Evolutionary conservation across 2,113 vertebrate species (phyloP).

Genomic region (Centropus bengalensis): DNA sequence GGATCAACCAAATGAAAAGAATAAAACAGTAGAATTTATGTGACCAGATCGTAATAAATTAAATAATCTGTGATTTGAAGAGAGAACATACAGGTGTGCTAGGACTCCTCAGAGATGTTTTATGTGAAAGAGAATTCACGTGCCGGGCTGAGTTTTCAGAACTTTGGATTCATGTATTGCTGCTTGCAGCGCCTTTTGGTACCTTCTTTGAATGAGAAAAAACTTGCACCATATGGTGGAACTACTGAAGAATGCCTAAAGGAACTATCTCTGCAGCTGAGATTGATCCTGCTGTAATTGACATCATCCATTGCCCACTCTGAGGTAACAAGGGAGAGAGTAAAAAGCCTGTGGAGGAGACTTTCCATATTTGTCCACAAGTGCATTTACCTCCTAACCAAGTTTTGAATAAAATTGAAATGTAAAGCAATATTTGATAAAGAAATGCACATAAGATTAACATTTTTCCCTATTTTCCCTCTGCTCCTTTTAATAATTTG

Average conservation of each 20-base stretch:
- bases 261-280: neutral
- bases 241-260: neutral
- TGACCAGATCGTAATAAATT: neutral
- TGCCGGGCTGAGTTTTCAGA: neutral
- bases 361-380: neutral
- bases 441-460: neutral
- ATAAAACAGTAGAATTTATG: neutral
- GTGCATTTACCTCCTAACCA: neutral
- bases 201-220: neutral
- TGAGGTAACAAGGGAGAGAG: neutral
- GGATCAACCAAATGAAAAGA: neutral
- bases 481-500: neutral
- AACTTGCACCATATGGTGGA: neutral
- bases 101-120: neutral
- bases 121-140: neutral
- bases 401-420: neutral
- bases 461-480: neutral
- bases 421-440: neutral
- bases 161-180: neutral
- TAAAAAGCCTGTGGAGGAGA: neutral
- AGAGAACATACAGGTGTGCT: neutral
- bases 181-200: neutral
- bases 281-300: neutral
- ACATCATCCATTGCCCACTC: neutral
- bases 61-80: neutral